phyloP scores from a whole-genome alignment of 2,888 invertebrate genomes.

The Hyles lineata region DNA sequence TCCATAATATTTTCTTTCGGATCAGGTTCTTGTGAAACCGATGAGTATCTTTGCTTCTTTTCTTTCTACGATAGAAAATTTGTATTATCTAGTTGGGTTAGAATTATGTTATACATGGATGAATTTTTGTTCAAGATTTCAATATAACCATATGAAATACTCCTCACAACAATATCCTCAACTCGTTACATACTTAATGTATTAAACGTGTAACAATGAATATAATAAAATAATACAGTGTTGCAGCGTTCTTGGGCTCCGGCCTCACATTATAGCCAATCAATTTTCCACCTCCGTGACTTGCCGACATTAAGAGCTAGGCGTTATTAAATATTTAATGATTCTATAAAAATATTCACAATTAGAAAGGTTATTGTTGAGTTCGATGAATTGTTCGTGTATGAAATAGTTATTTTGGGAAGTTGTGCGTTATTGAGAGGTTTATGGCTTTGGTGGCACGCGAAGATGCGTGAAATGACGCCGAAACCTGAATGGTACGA shows the following conservation, averaged over 20 bases:
- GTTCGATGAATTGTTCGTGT: conserved; percentile 3
- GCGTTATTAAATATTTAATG: conserved; percentile 32
- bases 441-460: neutral
- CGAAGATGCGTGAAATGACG: neutral
- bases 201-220: neutral
- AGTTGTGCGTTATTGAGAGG: conserved; percentile 9
- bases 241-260: conserved; percentile 12
- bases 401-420: conserved; percentile 10
- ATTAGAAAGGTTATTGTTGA: neutral
- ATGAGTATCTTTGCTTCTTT: no score
- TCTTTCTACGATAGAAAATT: no score
- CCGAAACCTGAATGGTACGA: neutral
- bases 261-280: conserved; percentile 28
- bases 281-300: conserved; percentile 30
- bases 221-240: conserved; percentile 12
- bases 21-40: no score
- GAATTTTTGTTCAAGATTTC: no score
- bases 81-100: no score
- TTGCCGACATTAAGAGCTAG: conserved; percentile 28
- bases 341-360: conserved; percentile 28
- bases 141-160: no score
- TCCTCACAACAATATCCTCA: neutral
- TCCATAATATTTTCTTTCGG: no score
- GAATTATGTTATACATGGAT: no score
- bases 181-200: conserved; percentile 1